These are phyloP conservation scores for Champsocephalus esox DNA, from an alignment of 2,797 vertebrate species.

Conservation along the genomic window DNA sequence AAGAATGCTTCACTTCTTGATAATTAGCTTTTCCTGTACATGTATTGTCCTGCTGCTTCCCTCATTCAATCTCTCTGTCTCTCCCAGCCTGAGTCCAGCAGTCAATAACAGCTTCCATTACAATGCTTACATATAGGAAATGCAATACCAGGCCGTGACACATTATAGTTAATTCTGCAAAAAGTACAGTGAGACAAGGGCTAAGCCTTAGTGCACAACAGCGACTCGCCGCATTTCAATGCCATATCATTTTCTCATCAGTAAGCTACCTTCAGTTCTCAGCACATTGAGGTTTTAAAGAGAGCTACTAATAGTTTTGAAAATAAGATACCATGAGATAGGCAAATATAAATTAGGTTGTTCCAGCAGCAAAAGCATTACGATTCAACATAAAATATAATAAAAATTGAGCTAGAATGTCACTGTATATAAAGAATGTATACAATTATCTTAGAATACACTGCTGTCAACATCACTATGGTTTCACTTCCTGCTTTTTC, in stretches of 20 bases:
- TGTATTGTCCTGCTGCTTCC: slow-evolving; percentile 17
- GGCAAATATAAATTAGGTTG: not conserved
- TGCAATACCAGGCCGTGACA: slow-evolving; percentile 63
- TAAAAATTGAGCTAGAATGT: not conserved
- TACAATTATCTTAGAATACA: not conserved
- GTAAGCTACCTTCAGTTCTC: slow-evolving; percentile 68
- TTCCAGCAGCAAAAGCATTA: not conserved
- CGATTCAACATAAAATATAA: not conserved
- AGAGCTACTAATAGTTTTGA: slow-evolving; percentile 1
- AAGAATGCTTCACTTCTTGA: slow-evolving; percentile 17
- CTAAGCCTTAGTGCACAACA: slow-evolving; percentile 38
- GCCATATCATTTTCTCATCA: slow-evolving; percentile 66
- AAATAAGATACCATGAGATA: not conserved
- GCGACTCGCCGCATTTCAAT: slow-evolving; percentile 29
- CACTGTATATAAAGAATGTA: not conserved
- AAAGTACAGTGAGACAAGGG: slow-evolving; percentile 40
- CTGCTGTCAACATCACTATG: not conserved
- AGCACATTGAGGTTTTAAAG: slow-evolving; percentile 26
- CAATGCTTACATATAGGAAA: slow-evolving; percentile 79
- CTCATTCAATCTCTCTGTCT: slow-evolving; percentile 11
- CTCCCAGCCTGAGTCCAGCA: slow-evolving; percentile 16
- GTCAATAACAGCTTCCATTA: slow-evolving; percentile 61
- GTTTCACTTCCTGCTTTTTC: not conserved
- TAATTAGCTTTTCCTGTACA: slow-evolving; percentile 3
- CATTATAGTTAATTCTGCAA: slow-evolving; percentile 68